These are phyloP conservation scores for Eupleurogrammus muticus DNA, from an alignment of 2,797 vertebrate genomes.

Conservation along the genomic window DNA sequence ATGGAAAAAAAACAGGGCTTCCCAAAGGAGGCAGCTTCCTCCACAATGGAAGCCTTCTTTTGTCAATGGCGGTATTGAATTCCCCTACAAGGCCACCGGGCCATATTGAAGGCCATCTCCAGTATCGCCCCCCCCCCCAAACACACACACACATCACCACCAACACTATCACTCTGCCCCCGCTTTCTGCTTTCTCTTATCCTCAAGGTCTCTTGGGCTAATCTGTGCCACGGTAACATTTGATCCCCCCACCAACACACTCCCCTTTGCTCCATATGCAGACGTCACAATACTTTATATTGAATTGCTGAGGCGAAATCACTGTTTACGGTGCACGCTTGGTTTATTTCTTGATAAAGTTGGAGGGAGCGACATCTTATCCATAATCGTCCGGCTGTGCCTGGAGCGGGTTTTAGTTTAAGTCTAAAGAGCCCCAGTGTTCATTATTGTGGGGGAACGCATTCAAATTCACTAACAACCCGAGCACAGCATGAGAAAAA, in stretches of 20 bases:
- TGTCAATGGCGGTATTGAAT: conserved; percentile 83
- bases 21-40: conserved; percentile 68
- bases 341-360: conserved; percentile 57
- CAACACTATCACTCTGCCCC: conserved; percentile 15
- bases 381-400: conserved; percentile 53
- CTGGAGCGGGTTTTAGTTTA: conserved; percentile 39
- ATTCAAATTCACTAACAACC: conserved; percentile 43
- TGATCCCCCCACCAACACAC: conserved; percentile 45
- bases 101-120: conserved; percentile 77
- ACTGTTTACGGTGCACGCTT: conserved; percentile 53
- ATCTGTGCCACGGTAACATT: conserved; percentile 76
- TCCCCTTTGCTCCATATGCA: conserved; percentile 56
- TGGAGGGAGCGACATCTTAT: conserved; percentile 20
- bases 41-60: conserved; percentile 79
- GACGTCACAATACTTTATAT: conserved; percentile 77
- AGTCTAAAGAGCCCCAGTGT: conserved; percentile 34
- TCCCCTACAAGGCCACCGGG: conserved; percentile 74
- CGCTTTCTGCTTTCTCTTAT: conserved; percentile 50
- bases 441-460: conserved; percentile 29
- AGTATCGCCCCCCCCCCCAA: conserved; percentile 60
- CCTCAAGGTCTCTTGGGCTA: conserved; percentile 71
- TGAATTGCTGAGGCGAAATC: conserved; percentile 66
- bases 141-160: background rate
- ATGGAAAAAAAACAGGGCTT: conserved; percentile 72
- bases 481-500: conserved; percentile 16